Conservation (phyloP, 2,113 vertebrate genomes). For the Dromaius novaehollandiae region DNA sequence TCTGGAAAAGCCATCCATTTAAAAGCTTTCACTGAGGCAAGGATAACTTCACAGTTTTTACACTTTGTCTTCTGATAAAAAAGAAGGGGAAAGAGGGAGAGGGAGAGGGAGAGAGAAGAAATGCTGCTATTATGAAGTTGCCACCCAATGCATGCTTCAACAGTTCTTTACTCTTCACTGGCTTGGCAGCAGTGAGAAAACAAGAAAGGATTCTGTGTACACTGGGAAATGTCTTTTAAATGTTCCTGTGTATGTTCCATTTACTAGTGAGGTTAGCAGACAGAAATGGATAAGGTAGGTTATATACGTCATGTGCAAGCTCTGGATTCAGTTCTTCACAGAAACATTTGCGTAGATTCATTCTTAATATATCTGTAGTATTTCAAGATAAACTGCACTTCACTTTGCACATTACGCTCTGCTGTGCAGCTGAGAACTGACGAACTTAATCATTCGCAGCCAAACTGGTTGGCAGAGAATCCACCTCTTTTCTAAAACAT, state of each 20-base stretch:
- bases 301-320: background rate
- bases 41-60: conserved; percentile 55
- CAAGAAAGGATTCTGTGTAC: conserved; percentile 15
- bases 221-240: conserved; percentile 40
- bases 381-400: conserved; percentile 40
- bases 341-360: background rate
- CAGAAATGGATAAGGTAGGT: background rate
- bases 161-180: conserved; percentile 32
- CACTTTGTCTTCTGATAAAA: conserved; percentile 52
- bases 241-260: background rate
- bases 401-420: background rate
- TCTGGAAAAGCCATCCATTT: conserved; percentile 68
- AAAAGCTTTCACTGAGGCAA: conserved; percentile 49
- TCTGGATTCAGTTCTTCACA: background rate
- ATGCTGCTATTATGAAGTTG: conserved; percentile 6
- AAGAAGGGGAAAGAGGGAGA: background rate
- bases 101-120: conserved; percentile 14
- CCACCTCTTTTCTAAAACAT: background rate
- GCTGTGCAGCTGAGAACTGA: conserved; percentile 32
- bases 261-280: background rate
- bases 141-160: background rate
- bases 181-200: conserved; percentile 38
- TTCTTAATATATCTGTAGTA: background rate
- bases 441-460: conserved; percentile 25
- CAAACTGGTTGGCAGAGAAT: background rate